These are phyloP conservation scores for Bombyx mori DNA, from an alignment of 1,140 invertebrate genomes.

Conservation along the genomic window DNA sequence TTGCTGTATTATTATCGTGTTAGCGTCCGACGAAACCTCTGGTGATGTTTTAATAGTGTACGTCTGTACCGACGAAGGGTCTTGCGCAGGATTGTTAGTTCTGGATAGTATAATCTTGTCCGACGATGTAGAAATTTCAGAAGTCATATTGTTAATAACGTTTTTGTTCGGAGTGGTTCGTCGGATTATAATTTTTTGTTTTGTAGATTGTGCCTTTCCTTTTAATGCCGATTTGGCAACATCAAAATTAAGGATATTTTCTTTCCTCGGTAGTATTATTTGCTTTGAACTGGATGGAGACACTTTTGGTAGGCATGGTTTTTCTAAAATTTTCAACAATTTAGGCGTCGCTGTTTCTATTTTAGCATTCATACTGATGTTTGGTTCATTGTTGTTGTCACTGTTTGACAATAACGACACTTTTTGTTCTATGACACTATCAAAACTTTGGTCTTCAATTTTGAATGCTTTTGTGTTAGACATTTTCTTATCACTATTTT, in stretches of 20 bases:
- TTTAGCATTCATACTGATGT: slow-evolving; percentile 15
- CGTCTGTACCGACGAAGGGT: slow-evolving; percentile 54
- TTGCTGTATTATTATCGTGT: slow-evolving; percentile 53
- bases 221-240: slow-evolving; percentile 43
- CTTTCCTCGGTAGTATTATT: slow-evolving; percentile 48
- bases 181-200: slow-evolving; percentile 67
- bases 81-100: slow-evolving; percentile 34
- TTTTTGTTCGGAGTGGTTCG: slow-evolving; percentile 44
- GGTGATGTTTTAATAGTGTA: slow-evolving; percentile 60
- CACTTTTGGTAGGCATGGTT: slow-evolving; percentile 44
- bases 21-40: slow-evolving; percentile 33
- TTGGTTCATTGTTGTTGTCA: slow-evolving; percentile 29
- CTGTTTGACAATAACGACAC: slow-evolving; percentile 17
- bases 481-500: slow-evolving; percentile 25
- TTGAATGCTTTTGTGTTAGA: slow-evolving; percentile 7
- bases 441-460: slow-evolving; percentile 19
- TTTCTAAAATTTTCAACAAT: slow-evolving; percentile 66
- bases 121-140: slow-evolving; percentile 31
- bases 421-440: slow-evolving; percentile 27
- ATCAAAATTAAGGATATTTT: slow-evolving; percentile 66
- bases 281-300: slow-evolving; percentile 37
- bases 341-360: slow-evolving; percentile 52
- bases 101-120: slow-evolving; percentile 62
- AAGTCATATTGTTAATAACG: slow-evolving; percentile 40
- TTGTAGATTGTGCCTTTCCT: slow-evolving; percentile 40